Evolutionary conservation across 2,113 vertebrate genomes (phyloP), one percentile per base, ranked within the genome.

Genomic region (Casuarius casuarius): DNA sequence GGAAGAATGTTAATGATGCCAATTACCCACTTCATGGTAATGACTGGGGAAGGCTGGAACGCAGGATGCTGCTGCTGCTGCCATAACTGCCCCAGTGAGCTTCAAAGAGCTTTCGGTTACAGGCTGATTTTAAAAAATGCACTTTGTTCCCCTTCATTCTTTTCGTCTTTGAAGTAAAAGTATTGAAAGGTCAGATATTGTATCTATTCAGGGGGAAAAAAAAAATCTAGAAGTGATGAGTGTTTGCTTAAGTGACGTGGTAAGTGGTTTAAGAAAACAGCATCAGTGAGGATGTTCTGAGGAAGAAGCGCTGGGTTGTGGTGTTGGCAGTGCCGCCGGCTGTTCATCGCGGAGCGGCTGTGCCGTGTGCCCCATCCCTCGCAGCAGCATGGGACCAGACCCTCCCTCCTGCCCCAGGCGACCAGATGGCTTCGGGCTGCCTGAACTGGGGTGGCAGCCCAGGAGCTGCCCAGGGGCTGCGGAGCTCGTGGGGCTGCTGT

Each of bases 1-100:
- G 59, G 63, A 83, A 76, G 72, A 91, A 92, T 79, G 83, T 65
- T 90, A 82, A 90, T 96, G 79, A 82, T 90, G 68, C 65, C 88
- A 93, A 56, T 96, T 94, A 76, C 58, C 52, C 63, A 81, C 58
- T 85, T 25, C 25, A 26, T 22, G 51, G 25, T 38, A 38, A 38
- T 38, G 38, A 38, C 23, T 12, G 23, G 51, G 49, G 20, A 44
- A 89, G 52, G 31, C 56, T 95, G 89, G 66, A 89, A 92, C 66
- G 56, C 65, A 62, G 38, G 21, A 19, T 82, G 77, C 38, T 92
- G 12, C 3, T 80, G 28, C 28, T 46, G 65, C 52, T 65, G 67
- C 40, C 63, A 35, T 51, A 52, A 59, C 74, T 67, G 48, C 33
- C 33, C 66, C 72, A 91, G 38, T 72, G 72, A 86, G 72, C 44